Evolutionary conservation across 1,140 invertebrate genomes (phyloP), one percentile per base, ranked within the genome.

Genomic region (Tribolium madens): DNA sequence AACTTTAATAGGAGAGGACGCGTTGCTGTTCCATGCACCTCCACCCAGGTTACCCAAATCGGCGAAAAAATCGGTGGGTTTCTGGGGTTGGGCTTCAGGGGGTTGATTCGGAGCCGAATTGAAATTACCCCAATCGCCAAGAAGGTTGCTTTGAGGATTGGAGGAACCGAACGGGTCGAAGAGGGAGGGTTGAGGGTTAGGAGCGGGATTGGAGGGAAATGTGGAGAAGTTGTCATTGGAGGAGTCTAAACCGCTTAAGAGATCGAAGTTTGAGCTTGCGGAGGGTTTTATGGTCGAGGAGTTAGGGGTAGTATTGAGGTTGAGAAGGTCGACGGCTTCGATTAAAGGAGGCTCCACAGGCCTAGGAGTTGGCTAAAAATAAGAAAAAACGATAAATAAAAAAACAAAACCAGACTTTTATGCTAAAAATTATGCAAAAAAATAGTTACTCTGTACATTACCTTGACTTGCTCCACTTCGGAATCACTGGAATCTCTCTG

Each of bases 221-320:
- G 57, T 47, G 21, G 47, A 68, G 36, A 84, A 84, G 26, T 74
- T 74, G 48, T 79, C 77, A 7, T 71, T 69, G 15, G 47, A 76
- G 9, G 68, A 69, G 15, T 75, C 75, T 74, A 92, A 90, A 17
- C 88, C 90, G 33, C 88, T 90, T 13, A 94, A 86, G 53, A 93
- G 85, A 87, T 93, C 92, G 80, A 91, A 89, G 80, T 89, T 88
- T 31, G 87, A 83, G 81, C 82, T 83, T 73, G 86, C 36, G 76
- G 84, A 78, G 76, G 75, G 53, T 73, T 73, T 81, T 50, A 64
- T 12, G 57, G 15, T 57, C 6, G 73, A 81, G 80, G 52, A 36
- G 79, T 53, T 18, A 33, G 33, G 5, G 69, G 36, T 52, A 64
- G 70, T 21, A 78, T 86, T 88, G n/a, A 89, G 78, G 81, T 89